Percentiles rank a stretch among this genome's conserved stretches.
Evolutionary conservation across 2,888 invertebrate genomes (phyloP).

Genomic region (Reticulitermes lucifugus): DNA sequence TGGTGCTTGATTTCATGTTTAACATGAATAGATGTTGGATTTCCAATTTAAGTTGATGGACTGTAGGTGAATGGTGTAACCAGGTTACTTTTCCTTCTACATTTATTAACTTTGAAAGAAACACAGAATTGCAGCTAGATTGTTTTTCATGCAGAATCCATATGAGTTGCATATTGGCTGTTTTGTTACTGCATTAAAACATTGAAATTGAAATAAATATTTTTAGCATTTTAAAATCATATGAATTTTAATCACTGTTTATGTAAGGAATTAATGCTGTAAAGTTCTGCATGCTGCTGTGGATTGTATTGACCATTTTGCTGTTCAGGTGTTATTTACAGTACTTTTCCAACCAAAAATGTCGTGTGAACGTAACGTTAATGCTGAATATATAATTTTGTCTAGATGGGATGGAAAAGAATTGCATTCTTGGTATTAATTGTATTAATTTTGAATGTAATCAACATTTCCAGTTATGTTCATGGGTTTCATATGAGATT

Average conservation of each 20-base stretch:
- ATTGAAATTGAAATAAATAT: background rate
- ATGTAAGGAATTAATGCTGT: slow-evolving; percentile 4
- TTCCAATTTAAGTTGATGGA: background rate
- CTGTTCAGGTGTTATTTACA: slow-evolving; percentile 17
- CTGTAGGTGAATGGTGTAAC: background rate
- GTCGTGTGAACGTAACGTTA: background rate
- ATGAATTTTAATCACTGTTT: slow-evolving; percentile 9
- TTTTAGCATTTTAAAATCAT: slow-evolving; percentile 14
- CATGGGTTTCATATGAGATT: slow-evolving; percentile 22
- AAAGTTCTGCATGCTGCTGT: slow-evolving; percentile 11
- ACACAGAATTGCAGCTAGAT: background rate
- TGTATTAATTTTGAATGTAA: slow-evolving; percentile 21
- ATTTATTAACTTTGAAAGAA: background rate
- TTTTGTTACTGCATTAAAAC: background rate
- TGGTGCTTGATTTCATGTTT: slow-evolving; percentile 35
- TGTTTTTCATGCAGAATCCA: background rate
- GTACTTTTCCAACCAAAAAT: slow-evolving; percentile 22
- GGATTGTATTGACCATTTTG: slow-evolving; percentile 22
- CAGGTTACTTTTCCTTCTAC: slow-evolving; percentile 19
- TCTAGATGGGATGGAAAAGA: slow-evolving; percentile 15
- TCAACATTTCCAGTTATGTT: slow-evolving; percentile 14
- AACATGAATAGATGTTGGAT: slow-evolving; percentile 30
- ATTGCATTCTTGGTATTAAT: slow-evolving; percentile 4
- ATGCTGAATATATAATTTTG: slow-evolving; percentile 9
- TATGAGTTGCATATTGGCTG: background rate